These are phyloP conservation scores for Lordiphosa fenestrarum DNA, from an alignment of 2,888 invertebrate species.

Conservation along the genomic window DNA sequence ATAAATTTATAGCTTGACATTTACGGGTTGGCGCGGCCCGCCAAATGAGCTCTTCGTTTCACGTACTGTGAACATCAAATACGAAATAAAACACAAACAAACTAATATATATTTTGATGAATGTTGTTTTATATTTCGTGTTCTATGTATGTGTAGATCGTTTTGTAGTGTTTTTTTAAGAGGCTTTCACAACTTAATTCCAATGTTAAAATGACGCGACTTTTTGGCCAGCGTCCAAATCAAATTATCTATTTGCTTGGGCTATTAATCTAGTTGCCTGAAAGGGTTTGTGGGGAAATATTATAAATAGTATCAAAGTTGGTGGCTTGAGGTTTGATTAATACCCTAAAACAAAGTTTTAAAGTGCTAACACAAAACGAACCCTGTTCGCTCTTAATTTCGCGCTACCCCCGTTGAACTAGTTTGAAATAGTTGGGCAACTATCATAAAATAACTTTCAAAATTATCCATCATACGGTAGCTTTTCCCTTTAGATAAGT, in stretches of 20 bases:
- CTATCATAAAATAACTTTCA: too few relatives aligned
- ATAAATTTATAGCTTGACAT: constrained; percentile 46
- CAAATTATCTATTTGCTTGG: constrained; percentile 39
- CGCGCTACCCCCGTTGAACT: too few relatives aligned
- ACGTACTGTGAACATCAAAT: constrained; percentile 36
- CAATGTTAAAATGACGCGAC: constrained; percentile 50
- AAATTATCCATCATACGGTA: too few relatives aligned
- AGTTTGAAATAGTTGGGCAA: too few relatives aligned
- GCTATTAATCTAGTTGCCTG: constrained; percentile 2
- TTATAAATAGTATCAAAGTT: too few relatives aligned
- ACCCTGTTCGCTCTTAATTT: too few relatives aligned
- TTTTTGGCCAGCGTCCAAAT: constrained; percentile 65
- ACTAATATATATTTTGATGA: constrained; percentile 17
- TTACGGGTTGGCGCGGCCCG: constrained; percentile 21
- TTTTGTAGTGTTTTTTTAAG: constrained; percentile 27
- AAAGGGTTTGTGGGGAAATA: not conserved
- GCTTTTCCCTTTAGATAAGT: too few relatives aligned
- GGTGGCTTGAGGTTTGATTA: too few relatives aligned
- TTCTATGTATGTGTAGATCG: constrained; percentile 12
- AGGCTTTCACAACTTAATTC: constrained; percentile 52
- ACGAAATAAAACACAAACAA: constrained; percentile 27
- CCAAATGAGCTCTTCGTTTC: constrained; percentile 29
- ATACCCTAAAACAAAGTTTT: too few relatives aligned
- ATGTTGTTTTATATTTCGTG: constrained; percentile 7
- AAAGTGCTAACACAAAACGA: too few relatives aligned